phyloP scores from a whole-genome alignment of 2,113 vertebrate genomes.

The Leptobrachium ailaonicum region DNA sequence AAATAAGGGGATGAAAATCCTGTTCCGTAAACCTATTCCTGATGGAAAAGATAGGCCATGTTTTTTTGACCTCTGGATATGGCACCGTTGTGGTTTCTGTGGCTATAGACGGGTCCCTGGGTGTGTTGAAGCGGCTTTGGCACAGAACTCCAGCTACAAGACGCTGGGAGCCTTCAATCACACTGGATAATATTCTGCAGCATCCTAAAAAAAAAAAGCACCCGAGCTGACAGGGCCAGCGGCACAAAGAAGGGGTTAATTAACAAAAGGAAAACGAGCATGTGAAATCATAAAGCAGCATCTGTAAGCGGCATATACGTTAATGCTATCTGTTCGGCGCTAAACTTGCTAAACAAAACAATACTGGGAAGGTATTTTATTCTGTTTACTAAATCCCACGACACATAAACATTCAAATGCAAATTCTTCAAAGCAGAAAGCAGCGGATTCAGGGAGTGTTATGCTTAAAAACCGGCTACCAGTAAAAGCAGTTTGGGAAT shows the following conservation, averaged over 20 bases:
- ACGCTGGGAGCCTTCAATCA: background rate
- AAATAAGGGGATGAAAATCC: too few relatives aligned
- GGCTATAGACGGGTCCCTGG: background rate
- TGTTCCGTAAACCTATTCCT: too few relatives aligned
- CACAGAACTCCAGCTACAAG: background rate
- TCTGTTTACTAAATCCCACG: slow-evolving; percentile 48
- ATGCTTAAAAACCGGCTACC: slow-evolving; percentile 45
- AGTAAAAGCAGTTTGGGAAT: slow-evolving; percentile 49
- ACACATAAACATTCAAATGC: slow-evolving; percentile 50
- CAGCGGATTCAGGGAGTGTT: slow-evolving; percentile 48
- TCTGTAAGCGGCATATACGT: slow-evolving; percentile 54
- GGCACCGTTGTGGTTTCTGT: too few relatives aligned
- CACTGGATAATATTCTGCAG: background rate
- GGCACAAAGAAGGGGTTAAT: slow-evolving; percentile 38
- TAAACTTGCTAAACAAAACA: slow-evolving; percentile 64
- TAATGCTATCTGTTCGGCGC: slow-evolving; percentile 58
- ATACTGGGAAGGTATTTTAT: slow-evolving; percentile 48
- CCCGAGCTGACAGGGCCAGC: background rate
- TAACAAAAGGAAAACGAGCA: slow-evolving; percentile 19
- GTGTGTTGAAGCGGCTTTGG: background rate
- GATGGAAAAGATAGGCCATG: too few relatives aligned
- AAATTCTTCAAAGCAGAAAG: slow-evolving; percentile 51
- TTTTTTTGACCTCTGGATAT: background rate
- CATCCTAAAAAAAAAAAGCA: background rate
- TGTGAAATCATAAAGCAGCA: slow-evolving; percentile 54